A percentile compares a stretch with the other conserved stretches of the same genome.
phyloP scores from a whole-genome alignment of 2,797 vertebrate genomes.

The Rousettus madagascariensis region DNA sequence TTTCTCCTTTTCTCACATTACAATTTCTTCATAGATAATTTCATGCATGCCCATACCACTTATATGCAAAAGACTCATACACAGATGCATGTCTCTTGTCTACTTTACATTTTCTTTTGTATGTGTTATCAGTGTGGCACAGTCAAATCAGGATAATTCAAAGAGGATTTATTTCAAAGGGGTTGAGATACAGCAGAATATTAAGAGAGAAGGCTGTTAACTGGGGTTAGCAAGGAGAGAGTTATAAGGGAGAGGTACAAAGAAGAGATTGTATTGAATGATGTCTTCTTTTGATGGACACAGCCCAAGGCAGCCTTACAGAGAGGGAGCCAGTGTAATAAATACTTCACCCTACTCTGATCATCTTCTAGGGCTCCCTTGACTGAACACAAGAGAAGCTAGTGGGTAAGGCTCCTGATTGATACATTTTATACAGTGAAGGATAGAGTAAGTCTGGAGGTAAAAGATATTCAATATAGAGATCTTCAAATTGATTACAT shows the following conservation, averaged over 20 bases:
- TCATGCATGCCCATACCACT: neutral
- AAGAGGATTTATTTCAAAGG: neutral
- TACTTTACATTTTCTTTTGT: neutral
- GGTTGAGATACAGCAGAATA: neutral
- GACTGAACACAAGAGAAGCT: neutral
- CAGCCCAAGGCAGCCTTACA: neutral
- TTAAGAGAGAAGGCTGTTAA: neutral
- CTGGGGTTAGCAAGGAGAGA: neutral
- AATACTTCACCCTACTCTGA: neutral
- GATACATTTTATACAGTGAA: neutral
- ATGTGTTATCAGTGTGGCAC: neutral
- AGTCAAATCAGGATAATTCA: neutral
- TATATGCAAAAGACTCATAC: neutral
- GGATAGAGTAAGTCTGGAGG: neutral
- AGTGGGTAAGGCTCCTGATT: neutral
- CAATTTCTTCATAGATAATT: neutral
- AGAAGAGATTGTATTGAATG: neutral
- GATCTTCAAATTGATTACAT: neutral
- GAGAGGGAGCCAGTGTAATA: neutral
- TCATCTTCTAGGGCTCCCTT: neutral
- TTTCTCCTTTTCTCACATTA: neutral
- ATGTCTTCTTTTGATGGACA: neutral
- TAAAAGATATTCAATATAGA: neutral
- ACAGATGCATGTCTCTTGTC: neutral
- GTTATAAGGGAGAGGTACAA: neutral